phyloP scores from a whole-genome alignment of 2,888 invertebrate genomes.

The Pristionchus exspectatus region DNA sequence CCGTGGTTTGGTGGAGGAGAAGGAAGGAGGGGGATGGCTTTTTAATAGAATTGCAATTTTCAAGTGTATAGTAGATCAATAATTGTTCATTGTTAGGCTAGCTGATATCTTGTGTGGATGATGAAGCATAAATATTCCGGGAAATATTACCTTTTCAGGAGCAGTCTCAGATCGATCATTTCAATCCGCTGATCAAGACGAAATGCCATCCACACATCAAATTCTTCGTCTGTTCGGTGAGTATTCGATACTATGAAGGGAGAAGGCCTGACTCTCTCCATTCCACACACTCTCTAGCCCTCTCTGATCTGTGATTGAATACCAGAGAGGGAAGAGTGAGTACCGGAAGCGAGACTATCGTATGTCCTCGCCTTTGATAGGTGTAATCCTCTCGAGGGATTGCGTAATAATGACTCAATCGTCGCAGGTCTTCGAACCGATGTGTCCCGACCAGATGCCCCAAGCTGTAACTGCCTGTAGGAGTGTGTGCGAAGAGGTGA shows the following conservation, averaged over 20 bases:
- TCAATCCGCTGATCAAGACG: slow-evolving; percentile 77
- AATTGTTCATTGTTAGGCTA: no score
- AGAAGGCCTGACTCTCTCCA: not conserved
- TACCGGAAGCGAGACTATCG: slow-evolving; percentile 1
- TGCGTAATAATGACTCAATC: not conserved
- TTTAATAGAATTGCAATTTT: not conserved
- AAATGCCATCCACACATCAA: slow-evolving; percentile 77
- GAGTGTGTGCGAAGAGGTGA: slow-evolving; percentile 87
- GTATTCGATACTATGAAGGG: not conserved
- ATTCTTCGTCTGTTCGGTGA: slow-evolving; percentile 58
- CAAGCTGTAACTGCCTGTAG: slow-evolving; percentile 89
- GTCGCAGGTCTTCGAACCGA: slow-evolving; percentile 87
- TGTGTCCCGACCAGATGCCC: slow-evolving; percentile 88
- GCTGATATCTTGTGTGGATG: no score
- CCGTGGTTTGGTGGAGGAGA: not conserved
- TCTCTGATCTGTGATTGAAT: no score
- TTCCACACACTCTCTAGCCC: no score
- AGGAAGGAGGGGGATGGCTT: not conserved
- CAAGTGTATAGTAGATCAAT: no score
- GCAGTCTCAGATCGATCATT: slow-evolving; percentile 73
- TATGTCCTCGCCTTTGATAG: not conserved
- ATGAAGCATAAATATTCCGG: no score
- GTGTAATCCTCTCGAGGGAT: not conserved
- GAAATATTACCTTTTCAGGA: not conserved
- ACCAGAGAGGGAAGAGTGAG: not conserved